Percentiles rank a stretch among this genome's conserved stretches.
Conservation (phyloP, 2,797 vertebrate genomes). For the Ceryle rudis region DNA sequence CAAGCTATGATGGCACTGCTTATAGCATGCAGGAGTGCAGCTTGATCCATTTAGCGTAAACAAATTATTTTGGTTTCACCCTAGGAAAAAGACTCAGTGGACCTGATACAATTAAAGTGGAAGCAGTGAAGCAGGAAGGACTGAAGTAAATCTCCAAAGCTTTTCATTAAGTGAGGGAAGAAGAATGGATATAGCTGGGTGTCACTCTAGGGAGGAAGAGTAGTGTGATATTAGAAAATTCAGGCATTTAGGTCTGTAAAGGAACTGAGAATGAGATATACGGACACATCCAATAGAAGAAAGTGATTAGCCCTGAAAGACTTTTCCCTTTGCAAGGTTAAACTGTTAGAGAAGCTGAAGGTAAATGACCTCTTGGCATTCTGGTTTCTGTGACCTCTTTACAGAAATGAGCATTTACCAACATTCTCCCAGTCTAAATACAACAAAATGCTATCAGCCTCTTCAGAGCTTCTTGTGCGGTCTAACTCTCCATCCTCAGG, state of each 20-base stretch:
- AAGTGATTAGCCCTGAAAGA: neutral
- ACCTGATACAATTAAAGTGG: neutral
- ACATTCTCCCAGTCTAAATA: neutral
- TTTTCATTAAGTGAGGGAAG: neutral
- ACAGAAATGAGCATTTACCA: neutral
- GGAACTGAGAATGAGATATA: neutral
- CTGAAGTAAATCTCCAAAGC: neutral
- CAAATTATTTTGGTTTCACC: neutral
- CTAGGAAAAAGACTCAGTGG: neutral
- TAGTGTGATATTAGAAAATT: neutral
- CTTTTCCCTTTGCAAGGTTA: neutral
- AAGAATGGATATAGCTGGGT: neutral
- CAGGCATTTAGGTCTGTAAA: neutral
- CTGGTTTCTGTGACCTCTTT: neutral
- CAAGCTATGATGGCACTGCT: neutral
- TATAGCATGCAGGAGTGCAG: neutral
- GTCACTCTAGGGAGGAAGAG: neutral
- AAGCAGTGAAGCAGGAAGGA: neutral
- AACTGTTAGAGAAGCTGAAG: neutral
- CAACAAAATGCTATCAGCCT: neutral
- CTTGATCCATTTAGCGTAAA: neutral
- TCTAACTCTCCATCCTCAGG: neutral
- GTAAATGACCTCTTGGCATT: neutral
- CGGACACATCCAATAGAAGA: neutral
- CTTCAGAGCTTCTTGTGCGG: neutral